Conservation (phyloP, 1,140 invertebrate genomes). For the Drosophila sturtevanti region DNA sequence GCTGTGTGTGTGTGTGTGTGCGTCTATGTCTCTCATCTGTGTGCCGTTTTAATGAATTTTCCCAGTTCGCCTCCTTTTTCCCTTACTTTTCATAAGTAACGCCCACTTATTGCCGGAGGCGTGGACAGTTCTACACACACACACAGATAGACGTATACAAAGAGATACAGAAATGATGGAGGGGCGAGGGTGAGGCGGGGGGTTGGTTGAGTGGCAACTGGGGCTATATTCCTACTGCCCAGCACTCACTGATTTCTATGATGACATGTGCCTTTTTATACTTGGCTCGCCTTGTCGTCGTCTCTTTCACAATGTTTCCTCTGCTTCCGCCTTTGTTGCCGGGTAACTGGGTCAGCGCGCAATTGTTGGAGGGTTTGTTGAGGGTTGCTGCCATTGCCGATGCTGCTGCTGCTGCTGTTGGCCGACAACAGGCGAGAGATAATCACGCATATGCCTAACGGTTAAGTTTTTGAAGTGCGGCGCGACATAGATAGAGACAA, state of each 20-base stretch:
- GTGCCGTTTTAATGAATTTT: constrained; percentile 79
- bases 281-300: constrained; percentile 10
- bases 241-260: constrained; percentile 74
- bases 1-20: background rate
- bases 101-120: constrained; percentile 57
- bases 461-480: constrained; percentile 79
- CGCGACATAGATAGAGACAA: constrained; percentile 34
- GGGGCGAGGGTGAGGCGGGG: too few relatives aligned
- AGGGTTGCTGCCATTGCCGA: constrained; percentile 43
- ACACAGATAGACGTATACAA: background rate
- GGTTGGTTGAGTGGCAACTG: too few relatives aligned
- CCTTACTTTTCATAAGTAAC: constrained; percentile 60
- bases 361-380: constrained; percentile 67
- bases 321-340: constrained; percentile 81
- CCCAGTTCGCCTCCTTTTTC: constrained; percentile 37
- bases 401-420: constrained; percentile 28
- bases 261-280: constrained; percentile 78
- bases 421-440: constrained; percentile 64
- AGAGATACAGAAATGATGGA: background rate
- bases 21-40: constrained; percentile 27
- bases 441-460: constrained; percentile 80
- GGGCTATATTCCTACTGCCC: constrained; percentile 16
- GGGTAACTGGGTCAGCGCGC: constrained; percentile 79
- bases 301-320: constrained; percentile 73
- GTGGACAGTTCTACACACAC: constrained; percentile 33